These are phyloP conservation scores for Nomada fabriciana DNA, from an alignment of 2,888 invertebrate genomes.

Conservation along the genomic window DNA sequence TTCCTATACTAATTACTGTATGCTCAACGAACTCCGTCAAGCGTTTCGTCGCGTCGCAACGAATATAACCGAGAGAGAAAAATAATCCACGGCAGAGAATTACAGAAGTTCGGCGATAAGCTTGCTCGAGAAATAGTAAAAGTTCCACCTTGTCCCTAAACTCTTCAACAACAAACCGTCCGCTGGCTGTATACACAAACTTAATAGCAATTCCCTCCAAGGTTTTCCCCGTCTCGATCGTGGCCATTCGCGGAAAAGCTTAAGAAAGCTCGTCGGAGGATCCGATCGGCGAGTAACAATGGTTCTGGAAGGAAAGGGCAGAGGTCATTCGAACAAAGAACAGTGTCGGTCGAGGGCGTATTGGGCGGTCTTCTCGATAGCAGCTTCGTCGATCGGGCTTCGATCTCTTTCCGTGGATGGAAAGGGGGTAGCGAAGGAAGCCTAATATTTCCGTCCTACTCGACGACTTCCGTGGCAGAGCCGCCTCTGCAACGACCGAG, in stretches of 20 bases:
- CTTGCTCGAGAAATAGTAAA: slow-evolving; percentile 1
- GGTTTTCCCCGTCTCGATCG: slow-evolving; percentile 19
- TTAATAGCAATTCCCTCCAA: slow-evolving; percentile 20
- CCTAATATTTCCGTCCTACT: slow-evolving; percentile 44
- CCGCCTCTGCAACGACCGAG: slow-evolving; percentile 39
- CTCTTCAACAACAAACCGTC: not conserved
- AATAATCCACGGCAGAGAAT: no score
- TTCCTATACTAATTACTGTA: no score
- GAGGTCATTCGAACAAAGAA: slow-evolving; percentile 55
- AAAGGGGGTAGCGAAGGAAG: slow-evolving; percentile 34
- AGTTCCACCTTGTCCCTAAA: not conserved
- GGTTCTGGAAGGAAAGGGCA: slow-evolving; percentile 9
- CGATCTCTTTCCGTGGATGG: slow-evolving; percentile 15
- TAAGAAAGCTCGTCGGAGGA: slow-evolving; percentile 42
- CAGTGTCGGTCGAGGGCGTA: slow-evolving; percentile 12
- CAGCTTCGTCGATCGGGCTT: not conserved
- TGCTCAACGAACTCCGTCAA: no score
- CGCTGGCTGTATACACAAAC: slow-evolving; percentile 12
- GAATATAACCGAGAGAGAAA: no score
- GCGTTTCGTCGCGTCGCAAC: no score
- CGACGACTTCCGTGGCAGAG: slow-evolving; percentile 38
- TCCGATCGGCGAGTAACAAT: slow-evolving; percentile 45
- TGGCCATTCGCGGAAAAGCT: slow-evolving; percentile 10
- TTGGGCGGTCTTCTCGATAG: slow-evolving; percentile 13
- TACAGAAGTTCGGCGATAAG: not conserved